Conservation (phyloP, 1,140 invertebrate species). For the Ganaspis sp. region DNA sequence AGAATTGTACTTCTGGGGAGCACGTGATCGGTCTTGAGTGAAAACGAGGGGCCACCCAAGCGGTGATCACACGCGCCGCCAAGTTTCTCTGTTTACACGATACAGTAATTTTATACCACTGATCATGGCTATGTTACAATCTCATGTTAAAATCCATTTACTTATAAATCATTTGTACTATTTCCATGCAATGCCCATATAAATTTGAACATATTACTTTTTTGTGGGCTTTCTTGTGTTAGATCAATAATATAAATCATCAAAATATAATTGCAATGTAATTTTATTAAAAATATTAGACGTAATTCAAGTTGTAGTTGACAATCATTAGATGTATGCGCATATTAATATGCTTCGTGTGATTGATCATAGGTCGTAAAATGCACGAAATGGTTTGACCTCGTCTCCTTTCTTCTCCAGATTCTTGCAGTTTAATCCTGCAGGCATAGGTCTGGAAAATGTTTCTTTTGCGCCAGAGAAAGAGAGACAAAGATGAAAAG, state of each 20-base stretch:
- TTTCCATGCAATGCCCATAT: no score
- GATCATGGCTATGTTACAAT: constrained; percentile 61
- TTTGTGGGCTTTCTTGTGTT: no score
- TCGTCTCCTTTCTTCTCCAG: constrained; percentile 43
- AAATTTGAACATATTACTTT: not conserved
- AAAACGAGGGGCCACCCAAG: constrained; percentile 68
- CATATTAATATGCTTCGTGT: not conserved
- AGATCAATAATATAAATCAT: no score
- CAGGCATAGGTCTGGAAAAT: constrained; percentile 58
- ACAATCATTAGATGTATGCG: no score
- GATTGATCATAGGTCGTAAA: not conserved
- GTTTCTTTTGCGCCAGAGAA: constrained; percentile 61
- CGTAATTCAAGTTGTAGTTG: no score
- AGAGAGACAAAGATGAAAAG: constrained; percentile 42
- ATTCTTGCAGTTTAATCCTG: constrained; percentile 53
- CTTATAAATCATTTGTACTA: not conserved
- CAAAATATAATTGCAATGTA: no score
- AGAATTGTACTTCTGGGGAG: constrained; percentile 58
- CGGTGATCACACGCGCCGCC: constrained; percentile 71
- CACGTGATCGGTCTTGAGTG: constrained; percentile 63
- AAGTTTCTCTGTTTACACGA: constrained; percentile 71
- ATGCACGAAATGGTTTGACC: constrained; percentile 29
- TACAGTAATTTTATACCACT: constrained; percentile 73
- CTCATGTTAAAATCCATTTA: constrained; percentile 35
- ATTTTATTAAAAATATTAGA: no score